These are phyloP conservation scores for Bettongia penicillata DNA, from an alignment of 2,113 vertebrate species.

Conservation along the genomic window DNA sequence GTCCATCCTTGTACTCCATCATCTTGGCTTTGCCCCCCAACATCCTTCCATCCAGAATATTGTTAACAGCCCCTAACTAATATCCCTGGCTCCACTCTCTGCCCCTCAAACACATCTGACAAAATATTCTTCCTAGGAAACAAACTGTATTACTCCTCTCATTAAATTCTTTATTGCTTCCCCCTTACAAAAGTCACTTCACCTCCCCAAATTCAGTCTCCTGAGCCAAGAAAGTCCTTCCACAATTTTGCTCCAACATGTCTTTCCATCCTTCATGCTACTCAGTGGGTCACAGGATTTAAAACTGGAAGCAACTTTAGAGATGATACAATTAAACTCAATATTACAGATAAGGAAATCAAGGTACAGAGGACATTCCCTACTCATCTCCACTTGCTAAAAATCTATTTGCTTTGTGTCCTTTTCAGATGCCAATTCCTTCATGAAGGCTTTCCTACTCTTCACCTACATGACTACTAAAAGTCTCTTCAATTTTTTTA, in stretches of 20 bases:
- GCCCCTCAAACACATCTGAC: neutral
- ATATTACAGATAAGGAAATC: neutral
- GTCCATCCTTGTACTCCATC: too few species aligned
- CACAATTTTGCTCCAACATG: neutral
- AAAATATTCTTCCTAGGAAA: neutral
- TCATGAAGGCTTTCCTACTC: neutral
- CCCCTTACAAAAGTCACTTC: neutral
- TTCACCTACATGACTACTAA: neutral
- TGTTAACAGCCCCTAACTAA: neutral
- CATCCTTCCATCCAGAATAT: neutral
- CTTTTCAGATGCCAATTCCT: neutral
- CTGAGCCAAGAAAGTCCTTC: neutral
- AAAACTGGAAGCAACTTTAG: neutral
- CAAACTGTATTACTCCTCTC: neutral
- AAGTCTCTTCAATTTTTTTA: neutral
- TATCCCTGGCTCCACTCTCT: neutral
- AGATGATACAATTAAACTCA: neutral
- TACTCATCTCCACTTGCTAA: neutral
- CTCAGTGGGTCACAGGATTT: neutral
- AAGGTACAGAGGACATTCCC: neutral
- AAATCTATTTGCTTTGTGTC: neutral
- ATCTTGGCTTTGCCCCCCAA: too few species aligned
- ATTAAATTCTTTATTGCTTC: neutral
- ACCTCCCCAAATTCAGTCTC: neutral
- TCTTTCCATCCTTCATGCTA: neutral